A percentile compares a stretch with the other conserved stretches of the same genome.
These are phyloP conservation scores for Microctonus brassicae DNA, from an alignment of 2,888 invertebrate species.

Conservation along the genomic window DNA sequence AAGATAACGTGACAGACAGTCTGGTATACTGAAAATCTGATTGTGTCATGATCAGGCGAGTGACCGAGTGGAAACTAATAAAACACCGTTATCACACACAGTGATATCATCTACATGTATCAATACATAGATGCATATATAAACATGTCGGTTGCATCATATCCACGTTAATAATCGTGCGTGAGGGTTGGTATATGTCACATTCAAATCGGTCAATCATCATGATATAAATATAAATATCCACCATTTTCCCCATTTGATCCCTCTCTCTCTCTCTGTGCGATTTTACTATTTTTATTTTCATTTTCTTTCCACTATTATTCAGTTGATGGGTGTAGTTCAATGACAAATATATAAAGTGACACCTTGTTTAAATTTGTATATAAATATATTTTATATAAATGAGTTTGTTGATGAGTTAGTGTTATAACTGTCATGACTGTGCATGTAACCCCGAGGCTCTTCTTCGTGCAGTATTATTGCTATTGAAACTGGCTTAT, in stretches of 20 bases:
- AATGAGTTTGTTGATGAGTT: not conserved
- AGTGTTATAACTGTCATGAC: not conserved
- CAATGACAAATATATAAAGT: constrained; percentile 1
- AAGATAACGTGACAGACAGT: constrained; percentile 30
- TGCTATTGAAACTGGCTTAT: not conserved
- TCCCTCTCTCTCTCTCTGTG: constrained; percentile 7
- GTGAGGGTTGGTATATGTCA: constrained; percentile 53
- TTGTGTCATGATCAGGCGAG: constrained; percentile 30
- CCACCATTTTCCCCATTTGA: not conserved
- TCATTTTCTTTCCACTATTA: constrained; percentile 50
- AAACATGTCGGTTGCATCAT: constrained; percentile 5
- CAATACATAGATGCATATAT: not conserved
- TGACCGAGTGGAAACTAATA: constrained; percentile 40
- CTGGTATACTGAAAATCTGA: constrained; percentile 26
- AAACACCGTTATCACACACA: constrained; percentile 42
- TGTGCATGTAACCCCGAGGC: not conserved
- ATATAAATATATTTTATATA: not conserved
- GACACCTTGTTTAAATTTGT: not conserved
- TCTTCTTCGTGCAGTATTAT: not conserved
- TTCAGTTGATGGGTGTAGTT: not conserved
- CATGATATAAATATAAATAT: constrained; percentile 37
- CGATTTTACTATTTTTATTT: no score
- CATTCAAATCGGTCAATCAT: constrained; percentile 64
- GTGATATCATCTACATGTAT: not conserved
- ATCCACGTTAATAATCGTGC: constrained; percentile 57